These are phyloP conservation scores for Cryptus viduatorius DNA, from an alignment of 2,888 invertebrate species.

Conservation along the genomic window DNA sequence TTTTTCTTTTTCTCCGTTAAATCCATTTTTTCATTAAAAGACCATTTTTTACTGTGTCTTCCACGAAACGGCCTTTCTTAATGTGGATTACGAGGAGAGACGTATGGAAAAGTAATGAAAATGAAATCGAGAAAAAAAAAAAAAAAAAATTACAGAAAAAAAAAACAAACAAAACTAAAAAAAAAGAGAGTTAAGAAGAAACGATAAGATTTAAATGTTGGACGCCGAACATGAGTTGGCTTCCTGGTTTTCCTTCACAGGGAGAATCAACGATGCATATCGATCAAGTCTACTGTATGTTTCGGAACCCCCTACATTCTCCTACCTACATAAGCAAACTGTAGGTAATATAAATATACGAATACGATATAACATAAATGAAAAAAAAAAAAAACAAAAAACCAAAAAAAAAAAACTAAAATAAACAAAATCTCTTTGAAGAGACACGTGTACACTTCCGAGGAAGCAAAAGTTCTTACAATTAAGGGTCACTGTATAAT, in stretches of 20 bases:
- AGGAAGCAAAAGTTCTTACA: conserved; percentile 60
- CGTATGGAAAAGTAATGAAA: conserved; percentile 56
- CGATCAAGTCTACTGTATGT: conserved; percentile 71
- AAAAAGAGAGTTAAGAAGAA: conserved; percentile 42
- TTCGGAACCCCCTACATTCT: conserved; percentile 70
- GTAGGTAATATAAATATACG: conserved; percentile 71
- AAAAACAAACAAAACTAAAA: conserved; percentile 16
- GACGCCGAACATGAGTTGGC: conserved; percentile 61
- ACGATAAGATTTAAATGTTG: conserved; percentile 60
- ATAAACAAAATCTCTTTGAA: conserved; percentile 39
- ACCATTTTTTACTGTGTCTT: conserved; percentile 75
- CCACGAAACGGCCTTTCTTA: conserved; percentile 75
- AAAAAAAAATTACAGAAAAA: neutral
- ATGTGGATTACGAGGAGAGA: conserved; percentile 70
- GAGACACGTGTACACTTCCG: conserved; percentile 55
- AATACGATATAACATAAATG: conserved; percentile 67
- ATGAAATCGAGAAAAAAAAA: conserved; percentile 20
- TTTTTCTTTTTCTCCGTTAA: conserved; percentile 34
- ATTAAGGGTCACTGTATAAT: conserved; percentile 69
- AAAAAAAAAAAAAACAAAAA: conserved; percentile 49
- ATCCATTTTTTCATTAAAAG: conserved; percentile 71
- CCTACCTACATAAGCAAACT: conserved; percentile 67
- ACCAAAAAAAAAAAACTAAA: conserved; percentile 59
- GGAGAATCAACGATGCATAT: conserved; percentile 64
- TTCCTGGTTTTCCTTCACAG: conserved; percentile 59